Evolutionary conservation across 2,113 vertebrate species (phyloP), one percentile per base, ranked within the genome.

Genomic region (Axis porcinus): DNA sequence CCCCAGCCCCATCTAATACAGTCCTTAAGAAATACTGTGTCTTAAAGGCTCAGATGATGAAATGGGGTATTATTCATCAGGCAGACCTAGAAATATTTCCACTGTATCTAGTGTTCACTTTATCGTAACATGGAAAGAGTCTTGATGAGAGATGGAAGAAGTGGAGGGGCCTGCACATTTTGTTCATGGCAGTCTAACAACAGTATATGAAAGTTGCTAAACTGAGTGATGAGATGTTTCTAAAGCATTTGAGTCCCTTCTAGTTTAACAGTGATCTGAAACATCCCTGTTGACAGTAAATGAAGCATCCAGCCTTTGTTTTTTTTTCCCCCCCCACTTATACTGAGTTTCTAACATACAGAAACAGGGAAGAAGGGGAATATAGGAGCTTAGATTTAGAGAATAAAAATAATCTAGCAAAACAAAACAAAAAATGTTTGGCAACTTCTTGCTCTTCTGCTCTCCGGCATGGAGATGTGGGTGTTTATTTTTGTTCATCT

Each of bases 401-500:
- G 82, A 82, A 60, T 58, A 30, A 84, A 95, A 84, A 89, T 58
- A 88, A 67, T 67, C 28, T 27, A 92, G 92, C 64, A 87, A 95
- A 97, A 87, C 50, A 23, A 47, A 54, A 47, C 21, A 40, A 15
- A 47, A 58, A 74, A 36, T 70, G 47, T 57, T 95, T 96, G 89
- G 33, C 78, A 60, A 19, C 76, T 91, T 78, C 28, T 21, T 88
- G 40, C 62, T 62, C 58, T 85, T 86, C 60, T 43, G 55, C 58
- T 86, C n/a, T 96, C 86, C 45, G 54, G 81, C 54, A 40, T 43
- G 55, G 67, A 96, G 67, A 94, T 45, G 27, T 74, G 60, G 30
- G 12, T 92, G 82, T 97, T 98, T 97, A 81, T 97, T 97, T 97
- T 96, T 96, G 89, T 94, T 94, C 55, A 76, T 94, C 30, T 90